These are phyloP conservation scores for Napeogenes inachia DNA, from an alignment of 2,888 invertebrate species.

Conservation along the genomic window DNA sequence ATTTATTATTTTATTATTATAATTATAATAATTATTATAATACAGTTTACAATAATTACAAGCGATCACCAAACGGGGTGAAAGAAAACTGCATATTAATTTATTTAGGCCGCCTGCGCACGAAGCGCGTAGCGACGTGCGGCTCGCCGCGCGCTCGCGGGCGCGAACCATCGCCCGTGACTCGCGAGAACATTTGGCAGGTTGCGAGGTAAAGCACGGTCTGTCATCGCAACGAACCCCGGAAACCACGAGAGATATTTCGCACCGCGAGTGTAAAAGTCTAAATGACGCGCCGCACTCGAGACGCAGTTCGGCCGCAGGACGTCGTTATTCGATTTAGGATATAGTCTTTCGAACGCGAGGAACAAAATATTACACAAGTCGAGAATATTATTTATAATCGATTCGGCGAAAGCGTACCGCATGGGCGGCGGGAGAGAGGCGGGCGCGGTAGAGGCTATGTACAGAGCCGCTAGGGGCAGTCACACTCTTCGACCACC, in stretches of 20 bases:
- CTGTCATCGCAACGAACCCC: constrained; percentile 20
- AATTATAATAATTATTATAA: constrained; percentile 78
- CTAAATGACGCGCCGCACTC: constrained; percentile 38
- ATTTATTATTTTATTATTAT: constrained; percentile 71
- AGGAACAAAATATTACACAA: constrained; percentile 77
- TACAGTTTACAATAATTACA: constrained; percentile 79
- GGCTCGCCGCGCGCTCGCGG: constrained; percentile 81
- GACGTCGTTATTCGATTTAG: constrained; percentile 45
- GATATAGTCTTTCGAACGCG: constrained; percentile 78
- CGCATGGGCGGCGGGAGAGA: constrained; percentile 38
- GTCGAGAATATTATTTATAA: constrained; percentile 76
- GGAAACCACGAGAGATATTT: not conserved
- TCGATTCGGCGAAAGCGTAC: constrained; percentile 71
- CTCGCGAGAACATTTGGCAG: constrained; percentile 74
- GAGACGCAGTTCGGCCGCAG: constrained; percentile 37
- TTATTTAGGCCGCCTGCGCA: constrained; percentile 60
- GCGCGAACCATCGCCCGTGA: constrained; percentile 28
- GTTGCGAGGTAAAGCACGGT: constrained; percentile 78
- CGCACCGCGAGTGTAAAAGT: constrained; percentile 27
- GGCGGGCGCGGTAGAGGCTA: constrained; percentile 47
- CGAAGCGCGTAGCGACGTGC: constrained; percentile 71
- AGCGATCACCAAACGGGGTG: constrained; percentile 77
- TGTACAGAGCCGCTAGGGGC: constrained; percentile 82
- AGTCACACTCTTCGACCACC: constrained; percentile 97
- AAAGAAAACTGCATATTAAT: constrained; percentile 77